Evolutionary conservation across 2,888 invertebrate genomes (phyloP).

Genomic region (Drosophila dives): DNA sequence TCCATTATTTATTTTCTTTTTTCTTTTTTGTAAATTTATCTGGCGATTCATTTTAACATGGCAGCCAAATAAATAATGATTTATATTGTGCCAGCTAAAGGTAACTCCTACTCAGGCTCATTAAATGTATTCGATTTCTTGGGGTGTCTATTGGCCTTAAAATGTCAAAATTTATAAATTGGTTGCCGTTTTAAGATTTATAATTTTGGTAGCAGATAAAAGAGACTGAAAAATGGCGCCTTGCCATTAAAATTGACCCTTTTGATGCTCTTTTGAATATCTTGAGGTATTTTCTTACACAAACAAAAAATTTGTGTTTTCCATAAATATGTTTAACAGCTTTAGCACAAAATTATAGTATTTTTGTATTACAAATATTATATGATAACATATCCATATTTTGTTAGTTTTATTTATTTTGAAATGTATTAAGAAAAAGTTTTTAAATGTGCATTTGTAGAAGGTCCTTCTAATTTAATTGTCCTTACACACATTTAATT

Average conservation of each 20-base stretch:
- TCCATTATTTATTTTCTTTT: conserved; percentile 13
- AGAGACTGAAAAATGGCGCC: conserved; percentile 17
- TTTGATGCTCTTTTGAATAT: not conserved
- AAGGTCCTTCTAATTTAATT: conserved; percentile 30
- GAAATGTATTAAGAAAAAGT: not conserved
- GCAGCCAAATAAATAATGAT: conserved; percentile 79
- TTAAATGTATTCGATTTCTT: conserved; percentile 57
- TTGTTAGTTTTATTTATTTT: not conserved
- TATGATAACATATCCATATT: not conserved
- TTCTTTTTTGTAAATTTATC: conserved; percentile 53
- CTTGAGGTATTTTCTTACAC: not conserved
- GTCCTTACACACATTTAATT: conserved; percentile 59
- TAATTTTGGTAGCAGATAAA: conserved; percentile 36
- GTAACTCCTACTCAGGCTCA: conserved; percentile 53
- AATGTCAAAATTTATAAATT: conserved; percentile 75
- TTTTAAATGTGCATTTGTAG: not conserved
- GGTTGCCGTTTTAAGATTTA: conserved; percentile 61
- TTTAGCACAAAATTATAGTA: not conserved
- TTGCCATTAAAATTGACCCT: conserved; percentile 30
- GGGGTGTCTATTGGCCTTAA: conserved; percentile 55
- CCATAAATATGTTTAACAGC: not conserved
- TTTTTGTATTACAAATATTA: not conserved
- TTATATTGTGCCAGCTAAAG: conserved; percentile 58
- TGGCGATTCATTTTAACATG: conserved; percentile 74
- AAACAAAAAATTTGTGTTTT: not conserved